A percentile compares a stretch with the other conserved stretches of the same genome.
phyloP scores from a whole-genome alignment of 1,140 invertebrate species.

The Ganaspis sp. region DNA sequence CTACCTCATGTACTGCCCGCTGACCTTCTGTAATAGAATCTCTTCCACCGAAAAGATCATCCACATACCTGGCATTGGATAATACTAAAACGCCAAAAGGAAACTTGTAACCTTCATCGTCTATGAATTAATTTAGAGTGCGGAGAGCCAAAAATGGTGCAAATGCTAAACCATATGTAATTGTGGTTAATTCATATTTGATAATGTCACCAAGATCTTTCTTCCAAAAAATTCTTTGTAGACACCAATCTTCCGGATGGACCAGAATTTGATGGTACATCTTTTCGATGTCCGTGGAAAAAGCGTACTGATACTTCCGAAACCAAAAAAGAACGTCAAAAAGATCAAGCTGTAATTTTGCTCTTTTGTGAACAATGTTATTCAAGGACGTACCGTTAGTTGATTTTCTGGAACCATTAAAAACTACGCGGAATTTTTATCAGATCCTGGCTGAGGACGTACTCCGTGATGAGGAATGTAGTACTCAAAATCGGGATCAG shows the following conservation, averaged over 20 bases:
- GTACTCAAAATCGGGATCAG: neutral
- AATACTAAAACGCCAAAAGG: conserved; percentile 43
- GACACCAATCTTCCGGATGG: conserved; percentile 43
- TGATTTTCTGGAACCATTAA: conserved; percentile 45
- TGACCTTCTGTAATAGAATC: conserved; percentile 43
- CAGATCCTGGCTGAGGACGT: conserved; percentile 33
- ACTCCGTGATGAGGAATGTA: conserved; percentile 61
- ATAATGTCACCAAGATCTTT: neutral
- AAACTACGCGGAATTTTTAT: conserved; percentile 62
- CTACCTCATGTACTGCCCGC: neutral
- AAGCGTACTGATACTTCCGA: conserved; percentile 44
- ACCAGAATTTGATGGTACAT: conserved; percentile 64
- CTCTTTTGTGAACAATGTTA: conserved; percentile 49
- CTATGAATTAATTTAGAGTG: conserved; percentile 53
- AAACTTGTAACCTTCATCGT: conserved; percentile 50
- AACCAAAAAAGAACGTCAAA: conserved; percentile 52
- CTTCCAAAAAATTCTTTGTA: conserved; percentile 61
- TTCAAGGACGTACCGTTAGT: conserved; percentile 61
- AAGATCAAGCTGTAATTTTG: conserved; percentile 41
- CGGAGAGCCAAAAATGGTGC: conserved; percentile 62
- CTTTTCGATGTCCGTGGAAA: conserved; percentile 57
- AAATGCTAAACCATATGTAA: conserved; percentile 64
- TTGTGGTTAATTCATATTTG: conserved; percentile 50
- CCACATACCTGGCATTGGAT: conserved; percentile 53
- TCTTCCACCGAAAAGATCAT: conserved; percentile 57